These are phyloP conservation scores for Ostrea edulis DNA, from an alignment of 1,140 invertebrate genomes.

Conservation along the genomic window DNA sequence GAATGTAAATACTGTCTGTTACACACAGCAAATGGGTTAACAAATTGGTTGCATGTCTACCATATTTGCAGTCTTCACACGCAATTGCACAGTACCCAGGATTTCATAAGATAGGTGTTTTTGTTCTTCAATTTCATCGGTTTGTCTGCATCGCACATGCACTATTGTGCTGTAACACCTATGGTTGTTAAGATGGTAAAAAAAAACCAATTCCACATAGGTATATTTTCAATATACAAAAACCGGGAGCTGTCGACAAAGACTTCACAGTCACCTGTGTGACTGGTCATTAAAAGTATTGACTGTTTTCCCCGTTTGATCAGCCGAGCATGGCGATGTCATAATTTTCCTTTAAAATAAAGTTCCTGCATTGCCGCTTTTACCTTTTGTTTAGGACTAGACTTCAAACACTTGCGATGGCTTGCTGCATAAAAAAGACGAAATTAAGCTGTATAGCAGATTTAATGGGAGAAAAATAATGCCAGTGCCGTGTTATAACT, in stretches of 20 bases:
- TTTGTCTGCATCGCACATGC: not conserved
- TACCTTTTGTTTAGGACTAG: constrained; percentile 44
- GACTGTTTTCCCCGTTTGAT: constrained; percentile 47
- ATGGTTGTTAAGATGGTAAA: not conserved
- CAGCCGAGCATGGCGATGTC: constrained; percentile 39
- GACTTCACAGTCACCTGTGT: constrained; percentile 38
- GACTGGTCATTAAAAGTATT: constrained; percentile 42
- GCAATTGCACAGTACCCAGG: not conserved
- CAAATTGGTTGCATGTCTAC: constrained; percentile 33
- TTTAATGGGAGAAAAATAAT: constrained; percentile 53
- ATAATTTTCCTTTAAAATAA: constrained; percentile 43
- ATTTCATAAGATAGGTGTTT: not conserved
- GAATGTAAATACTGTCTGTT: constrained; percentile 37
- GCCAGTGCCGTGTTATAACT: constrained; percentile 23
- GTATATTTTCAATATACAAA: constrained; percentile 36
- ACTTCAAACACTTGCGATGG: constrained; percentile 54
- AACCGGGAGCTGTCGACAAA: constrained; percentile 28
- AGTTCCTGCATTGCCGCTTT: constrained; percentile 32
- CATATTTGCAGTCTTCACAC: constrained; percentile 25
- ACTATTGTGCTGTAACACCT: not conserved
- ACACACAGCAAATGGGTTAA: constrained; percentile 32
- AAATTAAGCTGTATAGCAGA: constrained; percentile 49
- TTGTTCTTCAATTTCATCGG: not conserved
- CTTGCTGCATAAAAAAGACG: constrained; percentile 43
- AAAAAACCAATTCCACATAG: not conserved